Percentiles rank a stretch among this genome's conserved stretches.
Conservation (phyloP, 2,113 vertebrate species). For the Puma concolor region DNA sequence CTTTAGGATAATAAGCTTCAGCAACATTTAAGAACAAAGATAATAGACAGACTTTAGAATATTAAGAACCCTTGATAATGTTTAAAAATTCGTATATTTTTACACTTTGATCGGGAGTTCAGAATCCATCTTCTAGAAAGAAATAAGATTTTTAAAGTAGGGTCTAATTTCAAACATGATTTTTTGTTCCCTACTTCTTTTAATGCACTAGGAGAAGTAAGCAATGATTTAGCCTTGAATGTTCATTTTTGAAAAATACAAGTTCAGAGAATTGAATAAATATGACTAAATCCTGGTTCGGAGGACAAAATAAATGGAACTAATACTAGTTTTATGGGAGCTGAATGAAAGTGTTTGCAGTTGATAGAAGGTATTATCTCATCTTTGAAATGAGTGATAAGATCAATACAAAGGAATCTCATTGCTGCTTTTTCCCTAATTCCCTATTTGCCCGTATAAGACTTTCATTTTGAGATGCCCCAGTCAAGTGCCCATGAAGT, state of each 20-base stretch:
- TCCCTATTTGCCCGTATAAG: constrained; percentile 49
- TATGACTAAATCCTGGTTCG: constrained; percentile 56
- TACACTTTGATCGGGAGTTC: background rate
- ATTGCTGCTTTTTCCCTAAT: constrained; percentile 55
- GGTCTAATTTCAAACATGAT: background rate
- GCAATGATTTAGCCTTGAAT: constrained; percentile 34
- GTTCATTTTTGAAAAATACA: constrained; percentile 60
- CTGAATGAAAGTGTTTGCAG: constrained; percentile 51
- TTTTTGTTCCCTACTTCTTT: constrained; percentile 43
- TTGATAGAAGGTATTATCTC: constrained; percentile 69
- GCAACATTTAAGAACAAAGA: background rate
- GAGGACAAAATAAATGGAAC: constrained; percentile 71
- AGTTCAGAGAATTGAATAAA: constrained; percentile 68
- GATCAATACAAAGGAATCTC: constrained; percentile 71
- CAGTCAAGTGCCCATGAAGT: constrained; percentile 41
- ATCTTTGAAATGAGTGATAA: constrained; percentile 72
- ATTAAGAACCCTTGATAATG: background rate
- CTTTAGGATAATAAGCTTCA: background rate
- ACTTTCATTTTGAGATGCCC: constrained; percentile 59
- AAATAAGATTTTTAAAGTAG: background rate
- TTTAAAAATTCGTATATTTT: background rate
- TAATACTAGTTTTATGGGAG: constrained; percentile 67
- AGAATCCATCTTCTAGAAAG: background rate
- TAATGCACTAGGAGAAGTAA: constrained; percentile 9
- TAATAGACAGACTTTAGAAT: background rate